Conservation (phyloP, 2,888 invertebrate species). For the Caenorhabditis imperialis region DNA sequence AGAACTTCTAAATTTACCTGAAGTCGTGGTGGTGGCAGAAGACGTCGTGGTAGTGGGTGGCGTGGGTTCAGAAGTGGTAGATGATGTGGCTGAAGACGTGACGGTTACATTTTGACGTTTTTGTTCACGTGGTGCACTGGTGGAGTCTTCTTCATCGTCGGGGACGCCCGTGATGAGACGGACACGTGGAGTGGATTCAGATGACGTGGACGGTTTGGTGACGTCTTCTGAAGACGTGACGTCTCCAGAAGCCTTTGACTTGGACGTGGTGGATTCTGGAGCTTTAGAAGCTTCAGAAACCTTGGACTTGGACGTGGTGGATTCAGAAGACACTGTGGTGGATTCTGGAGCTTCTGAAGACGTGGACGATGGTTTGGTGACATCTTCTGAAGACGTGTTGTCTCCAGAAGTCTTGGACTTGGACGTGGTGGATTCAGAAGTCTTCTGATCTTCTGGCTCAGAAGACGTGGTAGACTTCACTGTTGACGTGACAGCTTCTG, state of each 20-base stretch:
- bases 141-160: constrained; percentile 3
- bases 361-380: too few species aligned
- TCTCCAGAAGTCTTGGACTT: neutral
- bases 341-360: neutral
- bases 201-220: constrained; percentile 4
- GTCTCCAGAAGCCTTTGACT: constrained; percentile 4
- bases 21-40: too few species aligned
- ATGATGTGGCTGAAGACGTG: constrained; percentile 27
- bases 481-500: constrained; percentile 4
- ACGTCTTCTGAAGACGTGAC: neutral
- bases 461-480: neutral
- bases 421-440: neutral
- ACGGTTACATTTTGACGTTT: constrained; percentile 26
- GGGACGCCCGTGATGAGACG: constrained; percentile 37
- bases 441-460: neutral
- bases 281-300: constrained; percentile 2
- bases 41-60: constrained; percentile 18
- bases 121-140: constrained; percentile 5
- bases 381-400: neutral
- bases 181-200: constrained; percentile 12
- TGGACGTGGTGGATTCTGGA: constrained; percentile 5
- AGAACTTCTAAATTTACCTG: neutral
- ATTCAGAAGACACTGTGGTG: constrained; percentile 10
- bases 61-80: neutral
- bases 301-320: constrained; percentile 1